phyloP scores from a whole-genome alignment of 1,140 invertebrate genomes.

The Cydia strobilella region DNA sequence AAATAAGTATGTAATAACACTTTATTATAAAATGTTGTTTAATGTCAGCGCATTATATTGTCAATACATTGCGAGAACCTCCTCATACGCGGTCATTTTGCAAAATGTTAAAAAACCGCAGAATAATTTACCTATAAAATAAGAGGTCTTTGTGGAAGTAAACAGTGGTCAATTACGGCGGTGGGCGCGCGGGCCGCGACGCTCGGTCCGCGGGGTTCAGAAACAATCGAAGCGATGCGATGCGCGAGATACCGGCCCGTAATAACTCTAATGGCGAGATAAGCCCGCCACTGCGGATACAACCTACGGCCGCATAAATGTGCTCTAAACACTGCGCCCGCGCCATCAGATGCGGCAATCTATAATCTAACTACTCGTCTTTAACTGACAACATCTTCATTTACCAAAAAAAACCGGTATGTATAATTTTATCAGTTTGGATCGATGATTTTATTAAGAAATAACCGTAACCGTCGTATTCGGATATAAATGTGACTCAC shows the following conservation, averaged over 20 bases:
- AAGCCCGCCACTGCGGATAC: conserved; percentile 67
- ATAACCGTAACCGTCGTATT: background rate
- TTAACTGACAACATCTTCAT: conserved; percentile 4
- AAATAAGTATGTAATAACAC: background rate
- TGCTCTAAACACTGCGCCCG: conserved; percentile 54
- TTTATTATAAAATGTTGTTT: background rate
- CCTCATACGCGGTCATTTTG: conserved; percentile 47
- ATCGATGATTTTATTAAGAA: background rate
- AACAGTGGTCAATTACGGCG: conserved; percentile 77
- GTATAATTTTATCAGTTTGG: conserved; percentile 8
- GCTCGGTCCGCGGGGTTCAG: conserved; percentile 61
- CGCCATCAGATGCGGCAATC: conserved; percentile 57
- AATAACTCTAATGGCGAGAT: conserved; percentile 79
- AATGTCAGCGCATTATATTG: background rate
- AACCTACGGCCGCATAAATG: conserved; percentile 54
- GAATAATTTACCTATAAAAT: conserved; percentile 65
- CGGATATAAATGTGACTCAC: background rate
- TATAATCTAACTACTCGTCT: conserved; percentile 34
- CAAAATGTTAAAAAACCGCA: conserved; percentile 53
- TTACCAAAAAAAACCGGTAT: background rate
- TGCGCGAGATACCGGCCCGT: conserved; percentile 71
- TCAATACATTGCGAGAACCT: conserved; percentile 39
- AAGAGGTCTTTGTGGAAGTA: conserved; percentile 68
- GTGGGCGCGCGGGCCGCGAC: conserved; percentile 53
- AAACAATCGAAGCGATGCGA: conserved; percentile 78